Evolutionary conservation across 2,888 invertebrate species (phyloP), one percentile per base, ranked within the genome.

Genomic region (Autographa pulchrina): DNA sequence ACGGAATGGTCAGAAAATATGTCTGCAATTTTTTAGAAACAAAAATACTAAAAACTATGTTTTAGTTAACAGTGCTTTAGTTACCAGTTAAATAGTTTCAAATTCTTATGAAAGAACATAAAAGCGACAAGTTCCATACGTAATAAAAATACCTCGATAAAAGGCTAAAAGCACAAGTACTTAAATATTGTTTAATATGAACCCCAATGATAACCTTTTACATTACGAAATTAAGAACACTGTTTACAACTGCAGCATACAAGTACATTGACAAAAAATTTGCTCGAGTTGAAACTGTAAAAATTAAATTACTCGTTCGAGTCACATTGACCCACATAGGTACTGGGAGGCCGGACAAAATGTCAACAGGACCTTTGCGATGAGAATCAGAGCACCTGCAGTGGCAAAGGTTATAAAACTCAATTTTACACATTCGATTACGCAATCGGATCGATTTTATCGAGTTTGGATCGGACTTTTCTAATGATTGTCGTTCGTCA

Each of bases 301-400:
- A 80, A 71, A 70, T 65, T 61, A 66, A 71, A 68, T 62, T 61
- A 64, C 74, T 62, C 68, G 56, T 58, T 71, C 75, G 68, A 75
- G 65, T 88, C 83, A 86, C 93, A 92, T 91, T 94, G 94, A 93
- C 93, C 93, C 80, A 93, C 87, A 90, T 93, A 25, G 25, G 25
- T 25, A 74, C 65, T 62, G 74, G 91, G 92, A 94, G 94, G 94
- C 86, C 87, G 78, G 71, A 72, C 89, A 92, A 95, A 35, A 95
- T 94, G 94, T 92, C 93, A 94, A 89, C 91, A 91, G 92, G 90
- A 94, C 93, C 92, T 94, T 93, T 92, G 87, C 89, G 89, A 91
- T 91, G 93, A 88, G 91, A 93, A 92, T 77, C 88, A 81, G 91
- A 92, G 88, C 93, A 93, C 88, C 88, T 91, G 91, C 61, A 14